These are phyloP conservation scores for Trachelus tabidus DNA, from an alignment of 2,888 invertebrate species.

Conservation along the genomic window DNA sequence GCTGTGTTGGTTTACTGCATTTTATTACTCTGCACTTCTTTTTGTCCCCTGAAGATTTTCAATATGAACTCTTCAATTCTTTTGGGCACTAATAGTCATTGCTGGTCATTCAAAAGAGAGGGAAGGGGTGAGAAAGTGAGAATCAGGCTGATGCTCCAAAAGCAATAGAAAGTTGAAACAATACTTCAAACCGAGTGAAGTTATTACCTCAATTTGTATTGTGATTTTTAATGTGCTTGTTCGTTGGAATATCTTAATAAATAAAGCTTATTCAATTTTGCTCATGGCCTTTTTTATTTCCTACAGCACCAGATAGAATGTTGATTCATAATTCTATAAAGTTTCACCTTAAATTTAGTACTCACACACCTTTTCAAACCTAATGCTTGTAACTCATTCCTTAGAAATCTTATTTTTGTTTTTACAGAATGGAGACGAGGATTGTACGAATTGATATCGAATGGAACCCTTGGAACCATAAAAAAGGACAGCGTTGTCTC, in stretches of 20 bases:
- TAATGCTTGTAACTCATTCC: background rate
- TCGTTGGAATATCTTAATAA: background rate
- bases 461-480: conserved; percentile 80
- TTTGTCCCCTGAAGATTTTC: background rate
- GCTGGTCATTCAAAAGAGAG: background rate
- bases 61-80: background rate
- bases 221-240: background rate
- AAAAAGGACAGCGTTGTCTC: conserved; percentile 83
- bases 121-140: background rate
- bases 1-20: background rate
- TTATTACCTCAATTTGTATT: background rate
- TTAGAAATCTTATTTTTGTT: conserved; percentile 67
- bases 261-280: background rate
- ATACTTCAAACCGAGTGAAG: background rate
- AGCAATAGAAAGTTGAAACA: background rate
- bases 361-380: background rate
- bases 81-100: background rate
- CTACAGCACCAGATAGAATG: background rate
- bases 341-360: background rate
- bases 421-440: conserved; percentile 77
- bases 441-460: conserved; percentile 84
- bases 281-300: background rate
- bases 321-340: background rate
- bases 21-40: background rate
- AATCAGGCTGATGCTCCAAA: background rate